A percentile compares a stretch with the other conserved stretches of the same genome.
These are phyloP conservation scores for Peromyscus californicus DNA, from an alignment of 2,113 vertebrate species.

Conservation along the genomic window DNA sequence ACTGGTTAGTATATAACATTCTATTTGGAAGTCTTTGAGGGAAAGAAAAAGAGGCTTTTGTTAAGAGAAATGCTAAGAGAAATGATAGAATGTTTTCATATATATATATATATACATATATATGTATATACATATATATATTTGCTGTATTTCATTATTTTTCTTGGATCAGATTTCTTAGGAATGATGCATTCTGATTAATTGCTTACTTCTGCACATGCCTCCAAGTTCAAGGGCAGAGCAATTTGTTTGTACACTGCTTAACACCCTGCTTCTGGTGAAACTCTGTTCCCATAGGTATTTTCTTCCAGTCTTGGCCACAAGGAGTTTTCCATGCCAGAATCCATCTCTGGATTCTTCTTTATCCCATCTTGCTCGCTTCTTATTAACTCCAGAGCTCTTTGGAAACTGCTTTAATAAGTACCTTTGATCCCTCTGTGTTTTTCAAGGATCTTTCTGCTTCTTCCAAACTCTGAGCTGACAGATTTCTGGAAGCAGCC, in stretches of 20 bases:
- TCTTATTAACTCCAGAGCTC: conserved; percentile 70
- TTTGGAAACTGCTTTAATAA: conserved; percentile 64
- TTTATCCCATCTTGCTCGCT: conserved; percentile 43
- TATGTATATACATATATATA: background rate
- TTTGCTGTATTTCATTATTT: conserved; percentile 57
- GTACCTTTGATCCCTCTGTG: conserved; percentile 18
- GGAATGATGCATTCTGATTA: conserved; percentile 44
- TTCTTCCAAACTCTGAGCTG: conserved; percentile 53
- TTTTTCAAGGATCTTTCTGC: conserved; percentile 64
- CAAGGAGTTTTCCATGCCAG: background rate
- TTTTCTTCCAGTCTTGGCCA: conserved; percentile 18
- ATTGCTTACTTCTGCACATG: conserved; percentile 2
- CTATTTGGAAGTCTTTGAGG: background rate
- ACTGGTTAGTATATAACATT: background rate
- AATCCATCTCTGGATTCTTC: conserved; percentile 32
- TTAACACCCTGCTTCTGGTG: background rate
- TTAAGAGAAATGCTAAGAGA: background rate
- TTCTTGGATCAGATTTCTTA: conserved; percentile 54
- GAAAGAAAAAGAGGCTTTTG: background rate
- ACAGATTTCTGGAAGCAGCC: conserved; percentile 57
- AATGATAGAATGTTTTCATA: background rate
- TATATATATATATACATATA: background rate
- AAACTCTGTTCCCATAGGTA: background rate
- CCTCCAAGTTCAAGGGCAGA: conserved; percentile 45
- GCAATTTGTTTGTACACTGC: background rate